Base-by-base conservation (phyloP, 2,113 vertebrate species). In the Picathartes gymnocephalus region DNA sequence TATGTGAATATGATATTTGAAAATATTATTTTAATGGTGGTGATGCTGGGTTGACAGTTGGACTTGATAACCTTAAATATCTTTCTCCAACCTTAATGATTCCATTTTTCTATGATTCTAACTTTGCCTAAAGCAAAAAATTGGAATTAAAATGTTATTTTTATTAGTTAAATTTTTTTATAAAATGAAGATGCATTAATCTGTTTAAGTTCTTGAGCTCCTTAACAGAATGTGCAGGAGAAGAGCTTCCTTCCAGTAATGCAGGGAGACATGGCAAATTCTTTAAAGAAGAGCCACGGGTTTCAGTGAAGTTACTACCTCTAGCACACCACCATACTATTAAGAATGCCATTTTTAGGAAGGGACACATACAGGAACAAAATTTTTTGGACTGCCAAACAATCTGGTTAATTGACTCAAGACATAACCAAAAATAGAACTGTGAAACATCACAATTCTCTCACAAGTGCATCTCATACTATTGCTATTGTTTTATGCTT, bases 271-370 rank as follows among this genome's bases (percentile, higher is more conserved):
- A 80, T 1, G 30, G 11, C 5, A 88, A 85, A 42, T 79, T 58
- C 44, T 78, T 20, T 31, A 44, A 60, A 48, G 44, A 62, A 54
- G 6, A 33, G 7, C 10, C 24, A 44, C 0, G 0, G 9, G 40
- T 80, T 80, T 77, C 45, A 80, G 33, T 40, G n/a, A 70, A 65
- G 45, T 78, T 88, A 62, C 24, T 57, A 65, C 6, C 17, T 47
- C 22, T 51, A 68, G 10, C 13, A 77, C 2, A 70, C 37, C n/a
- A 78, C 15, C 13, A 14, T 6, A 31, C 7, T 25, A 74, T 28
- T 70, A 62, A 79, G n/a, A 79, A 92, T 25, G 20, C 10, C 57
- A 28, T 58, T 88, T 94, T 95, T n/a, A 27, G 53, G 64, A 83
- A 54, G 11, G 5, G 15, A 69, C 39, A 72, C 4, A 4, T 45